Evolutionary conservation across 2,888 invertebrate species (phyloP).

Genomic region (Ethmia dodecea): DNA sequence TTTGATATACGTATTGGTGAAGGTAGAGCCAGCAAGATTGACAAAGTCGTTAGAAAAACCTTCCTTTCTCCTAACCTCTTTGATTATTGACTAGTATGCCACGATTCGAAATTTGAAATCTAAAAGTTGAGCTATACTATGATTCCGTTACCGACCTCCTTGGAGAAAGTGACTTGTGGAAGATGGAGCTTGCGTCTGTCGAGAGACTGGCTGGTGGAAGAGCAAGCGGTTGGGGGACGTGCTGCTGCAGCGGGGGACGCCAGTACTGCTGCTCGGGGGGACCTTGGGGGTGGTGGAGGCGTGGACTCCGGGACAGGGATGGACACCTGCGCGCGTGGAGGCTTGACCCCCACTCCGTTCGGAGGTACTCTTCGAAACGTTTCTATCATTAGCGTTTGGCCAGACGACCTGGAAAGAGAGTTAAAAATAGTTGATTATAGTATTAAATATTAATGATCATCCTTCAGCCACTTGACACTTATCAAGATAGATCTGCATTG

Average conservation of each 20-base stretch:
- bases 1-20: no score
- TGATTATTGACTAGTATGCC: conserved; percentile 43
- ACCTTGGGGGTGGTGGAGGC: conserved; percentile 60
- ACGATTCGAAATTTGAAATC: conserved; percentile 6
- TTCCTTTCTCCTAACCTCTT: conserved; percentile 10
- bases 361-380: conserved; percentile 81
- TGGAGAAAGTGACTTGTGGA: conserved; percentile 91
- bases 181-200: conserved; percentile 83
- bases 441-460: no score
- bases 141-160: conserved; percentile 94
- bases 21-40: no score
- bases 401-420: conserved; percentile 79
- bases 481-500: no score
- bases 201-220: conserved; percentile 79
- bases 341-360: conserved; percentile 50
- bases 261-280: conserved; percentile 48
- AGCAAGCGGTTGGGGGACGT: conserved; percentile 84
- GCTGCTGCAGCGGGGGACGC: conserved; percentile 61
- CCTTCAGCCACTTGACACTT: no score
- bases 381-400: conserved; percentile 83
- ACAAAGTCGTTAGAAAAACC: no score
- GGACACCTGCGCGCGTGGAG: conserved; percentile 46
- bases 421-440: neutral
- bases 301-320: conserved; percentile 49
- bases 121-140: conserved; percentile 78